These are phyloP conservation scores for Bombus consobrinus DNA, from an alignment of 1,140 invertebrate genomes.

Conservation along the genomic window DNA sequence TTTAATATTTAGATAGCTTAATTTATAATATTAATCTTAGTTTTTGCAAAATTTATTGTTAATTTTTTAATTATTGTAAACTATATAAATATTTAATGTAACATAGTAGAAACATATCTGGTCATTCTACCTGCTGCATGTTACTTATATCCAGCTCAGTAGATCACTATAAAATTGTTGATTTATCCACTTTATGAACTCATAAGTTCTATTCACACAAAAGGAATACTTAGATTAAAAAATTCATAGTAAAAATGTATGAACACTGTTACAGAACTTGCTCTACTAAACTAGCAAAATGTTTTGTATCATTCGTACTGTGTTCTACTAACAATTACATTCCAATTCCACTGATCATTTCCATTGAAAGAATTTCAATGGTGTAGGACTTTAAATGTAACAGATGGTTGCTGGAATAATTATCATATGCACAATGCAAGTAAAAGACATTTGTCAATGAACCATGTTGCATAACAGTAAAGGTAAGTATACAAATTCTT, in stretches of 20 bases:
- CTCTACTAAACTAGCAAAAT: conserved; percentile 19
- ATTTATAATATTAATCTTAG: neutral
- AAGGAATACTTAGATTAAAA: neutral
- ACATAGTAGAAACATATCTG: neutral
- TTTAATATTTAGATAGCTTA: too few relatives aligned
- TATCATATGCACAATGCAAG: conserved; percentile 45
- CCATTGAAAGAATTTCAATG: conserved; percentile 34
- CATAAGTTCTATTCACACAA: neutral
- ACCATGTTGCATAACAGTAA: conserved; percentile 53
- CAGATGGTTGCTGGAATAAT: conserved; percentile 57
- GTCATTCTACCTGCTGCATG: conserved; percentile 26
- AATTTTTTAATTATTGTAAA: neutral
- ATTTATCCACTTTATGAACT: neutral
- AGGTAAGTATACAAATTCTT: neutral
- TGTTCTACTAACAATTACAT: conserved; percentile 46
- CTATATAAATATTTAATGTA: conserved; percentile 3
- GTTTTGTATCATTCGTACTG: neutral
- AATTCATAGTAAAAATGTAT: conserved; percentile 16
- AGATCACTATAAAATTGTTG: conserved; percentile 3
- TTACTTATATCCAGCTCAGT: neutral
- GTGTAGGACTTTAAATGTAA: conserved; percentile 41
- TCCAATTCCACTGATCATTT: conserved; percentile 56
- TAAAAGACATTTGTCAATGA: conserved; percentile 47
- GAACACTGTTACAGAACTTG: neutral
- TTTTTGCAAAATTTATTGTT: neutral